phyloP scores from a whole-genome alignment of 2,113 vertebrate species.

The Fulica atra region DNA sequence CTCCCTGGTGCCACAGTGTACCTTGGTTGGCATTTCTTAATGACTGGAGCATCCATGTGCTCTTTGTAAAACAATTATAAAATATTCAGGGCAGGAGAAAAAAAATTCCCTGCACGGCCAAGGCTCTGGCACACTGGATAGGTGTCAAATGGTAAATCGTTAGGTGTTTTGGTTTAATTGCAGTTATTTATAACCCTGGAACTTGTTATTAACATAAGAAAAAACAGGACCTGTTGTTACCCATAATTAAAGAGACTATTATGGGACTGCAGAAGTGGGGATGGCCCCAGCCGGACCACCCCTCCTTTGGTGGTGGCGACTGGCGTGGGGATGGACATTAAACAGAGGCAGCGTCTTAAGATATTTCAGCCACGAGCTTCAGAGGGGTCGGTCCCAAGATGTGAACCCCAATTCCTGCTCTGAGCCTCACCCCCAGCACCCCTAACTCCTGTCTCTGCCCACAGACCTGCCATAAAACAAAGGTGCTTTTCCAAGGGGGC shows the following conservation, averaged over 20 bases:
- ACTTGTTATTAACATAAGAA: slow-evolving; percentile 49
- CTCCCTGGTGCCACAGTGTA: neutral
- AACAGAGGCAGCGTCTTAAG: neutral
- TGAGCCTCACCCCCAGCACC: neutral
- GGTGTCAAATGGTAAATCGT: slow-evolving; percentile 49
- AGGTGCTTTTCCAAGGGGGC: neutral
- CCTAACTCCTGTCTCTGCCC: neutral
- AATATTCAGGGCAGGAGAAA: slow-evolving; percentile 32
- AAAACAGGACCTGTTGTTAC: slow-evolving; percentile 13
- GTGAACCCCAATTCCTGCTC: neutral
- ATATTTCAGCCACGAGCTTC: neutral
- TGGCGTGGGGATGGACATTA: neutral
- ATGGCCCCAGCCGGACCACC: neutral
- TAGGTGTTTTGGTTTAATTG: slow-evolving; percentile 52
- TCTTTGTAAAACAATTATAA: slow-evolving; percentile 38
- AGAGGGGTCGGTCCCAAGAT: neutral
- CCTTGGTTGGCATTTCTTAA: slow-evolving; percentile 15
- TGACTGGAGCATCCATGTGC: neutral
- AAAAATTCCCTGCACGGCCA: neutral
- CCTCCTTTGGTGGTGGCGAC: neutral
- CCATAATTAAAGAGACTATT: slow-evolving; percentile 1
- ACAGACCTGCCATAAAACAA: neutral
- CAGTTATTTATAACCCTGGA: slow-evolving; percentile 45
- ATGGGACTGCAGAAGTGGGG: neutral
- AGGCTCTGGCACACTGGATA: neutral